A percentile compares a stretch with the other conserved stretches of the same genome.
phyloP scores from a whole-genome alignment of 2,888 invertebrate species.

The Kryphioiulus occultus region DNA sequence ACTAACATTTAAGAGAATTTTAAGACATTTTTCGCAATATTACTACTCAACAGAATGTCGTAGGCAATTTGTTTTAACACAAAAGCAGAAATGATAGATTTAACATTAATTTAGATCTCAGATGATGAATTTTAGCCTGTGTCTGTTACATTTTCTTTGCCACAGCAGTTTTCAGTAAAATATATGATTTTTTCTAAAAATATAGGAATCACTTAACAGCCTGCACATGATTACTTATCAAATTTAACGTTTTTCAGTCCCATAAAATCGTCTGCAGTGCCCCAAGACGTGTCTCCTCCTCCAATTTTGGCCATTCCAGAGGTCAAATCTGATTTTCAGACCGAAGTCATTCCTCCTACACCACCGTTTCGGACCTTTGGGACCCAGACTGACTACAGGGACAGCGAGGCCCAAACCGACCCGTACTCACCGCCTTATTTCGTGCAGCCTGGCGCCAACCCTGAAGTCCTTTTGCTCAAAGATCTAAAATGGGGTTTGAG shows the following conservation, averaged over 20 bases:
- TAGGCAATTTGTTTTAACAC: too few species aligned
- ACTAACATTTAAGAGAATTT: too few species aligned
- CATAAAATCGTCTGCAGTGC: not conserved
- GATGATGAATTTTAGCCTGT: too few species aligned
- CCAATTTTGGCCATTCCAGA: not conserved
- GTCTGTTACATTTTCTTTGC: too few species aligned
- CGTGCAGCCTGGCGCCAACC: conserved; percentile 64
- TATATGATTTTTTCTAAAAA: too few species aligned
- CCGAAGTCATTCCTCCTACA: conserved; percentile 45
- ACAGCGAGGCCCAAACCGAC: conserved; percentile 77
- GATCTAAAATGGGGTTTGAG: conserved; percentile 70
- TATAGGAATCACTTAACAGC: too few species aligned
- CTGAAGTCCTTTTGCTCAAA: conserved; percentile 74
- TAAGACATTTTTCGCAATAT: too few species aligned
- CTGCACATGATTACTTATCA: too few species aligned
- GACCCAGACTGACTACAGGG: conserved; percentile 76
- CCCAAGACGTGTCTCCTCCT: not conserved
- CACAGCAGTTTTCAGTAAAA: too few species aligned
- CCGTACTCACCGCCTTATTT: conserved; percentile 77
- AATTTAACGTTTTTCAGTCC: not conserved
- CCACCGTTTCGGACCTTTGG: conserved; percentile 63
- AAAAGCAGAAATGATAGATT: too few species aligned
- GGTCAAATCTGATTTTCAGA: not conserved
- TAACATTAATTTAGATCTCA: too few species aligned
- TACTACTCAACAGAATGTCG: too few species aligned